These are phyloP conservation scores for Gryllus bimaculatus DNA, from an alignment of 1,140 invertebrate species.

Conservation along the genomic window DNA sequence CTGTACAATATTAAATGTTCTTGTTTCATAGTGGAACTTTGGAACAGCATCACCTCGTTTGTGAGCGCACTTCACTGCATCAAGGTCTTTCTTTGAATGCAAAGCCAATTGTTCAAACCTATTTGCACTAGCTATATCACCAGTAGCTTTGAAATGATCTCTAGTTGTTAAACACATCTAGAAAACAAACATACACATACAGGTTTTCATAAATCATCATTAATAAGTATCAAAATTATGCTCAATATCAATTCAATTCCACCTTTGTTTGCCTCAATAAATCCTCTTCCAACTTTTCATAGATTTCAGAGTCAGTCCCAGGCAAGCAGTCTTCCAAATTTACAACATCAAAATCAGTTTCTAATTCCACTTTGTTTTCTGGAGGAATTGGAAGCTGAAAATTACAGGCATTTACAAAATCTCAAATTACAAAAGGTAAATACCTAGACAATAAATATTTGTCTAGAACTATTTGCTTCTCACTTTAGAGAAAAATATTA, in stretches of 20 bases:
- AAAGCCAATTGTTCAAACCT: slow-evolving; percentile 80
- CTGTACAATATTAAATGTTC: slow-evolving; percentile 79
- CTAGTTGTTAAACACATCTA: slow-evolving; percentile 76
- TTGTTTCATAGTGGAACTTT: slow-evolving; percentile 85
- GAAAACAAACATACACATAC: slow-evolving; percentile 26
- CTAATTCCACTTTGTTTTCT: slow-evolving; percentile 52
- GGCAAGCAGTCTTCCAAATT: slow-evolving; percentile 49
- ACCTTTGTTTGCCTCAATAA: slow-evolving; percentile 71
- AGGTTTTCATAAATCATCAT: slow-evolving; percentile 20
- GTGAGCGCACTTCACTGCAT: slow-evolving; percentile 66
- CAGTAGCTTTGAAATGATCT: slow-evolving; percentile 84
- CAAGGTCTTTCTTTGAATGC: slow-evolving; percentile 78
- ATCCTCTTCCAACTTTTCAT: slow-evolving; percentile 70
- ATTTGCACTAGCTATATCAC: slow-evolving; percentile 84
- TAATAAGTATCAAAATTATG: background rate
- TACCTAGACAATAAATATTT: too few species aligned
- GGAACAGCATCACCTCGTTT: slow-evolving; percentile 50
- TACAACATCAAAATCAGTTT: slow-evolving; percentile 67
- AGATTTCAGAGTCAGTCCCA: slow-evolving; percentile 51
- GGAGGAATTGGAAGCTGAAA: slow-evolving; percentile 72
- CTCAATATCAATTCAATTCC: slow-evolving; percentile 19
- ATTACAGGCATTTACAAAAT: background rate
- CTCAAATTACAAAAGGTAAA: background rate
- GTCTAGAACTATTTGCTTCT: too few species aligned
- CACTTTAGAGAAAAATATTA: too few species aligned